Base-by-base conservation (phyloP, 2,797 vertebrate species). In the Sebastolobus alascanus region DNA sequence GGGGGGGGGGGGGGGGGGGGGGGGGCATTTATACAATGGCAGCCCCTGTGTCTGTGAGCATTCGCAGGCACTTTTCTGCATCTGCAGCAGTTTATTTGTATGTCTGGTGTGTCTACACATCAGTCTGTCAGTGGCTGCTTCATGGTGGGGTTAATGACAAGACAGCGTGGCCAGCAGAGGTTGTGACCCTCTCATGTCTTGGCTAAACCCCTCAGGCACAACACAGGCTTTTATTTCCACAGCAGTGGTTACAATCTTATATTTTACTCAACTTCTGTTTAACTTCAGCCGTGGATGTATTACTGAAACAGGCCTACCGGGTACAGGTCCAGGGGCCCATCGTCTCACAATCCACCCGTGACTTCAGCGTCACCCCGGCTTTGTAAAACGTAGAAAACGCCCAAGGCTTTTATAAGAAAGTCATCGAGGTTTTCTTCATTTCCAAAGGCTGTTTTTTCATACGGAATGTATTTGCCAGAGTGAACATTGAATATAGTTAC, bases 61-160 rank as follows among this genome's bases (percentile, higher is more conserved):
- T 58, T 64, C 12, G 16, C 63, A 70, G 68, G 16, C 67, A 11
- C 68, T 60, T 79, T 65, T 58, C 63, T 77, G 77, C 82, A 83
- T 86, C 82, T 90, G 80, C 40, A 56, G 35, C 40, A 37, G 63
- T 74, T 85, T 22, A 80, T 82, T 72, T 43, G 61, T 58, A 65
- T 27, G 55, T 77, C 60, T 43, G 58, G 52, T 25, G 58, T 2
- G n/a, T 10, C 10, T 9, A 29, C 56, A 25, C 31, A 9, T 65
- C 68, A 67, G 68, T 67, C 77, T 59, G 84, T 71, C 75, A 31
- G 73, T 1, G 68, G 61, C 63, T 38, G 54, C 12, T 18, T 73
- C 54, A 0, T 13, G 13, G 14, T 29, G 43, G 52, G 68, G 85
- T 71, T 80, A 77, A 74, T 63, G 40, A 72, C 33, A 2, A 37